Percentiles rank a stretch among this genome's conserved stretches.
phyloP scores from a whole-genome alignment of 2,113 vertebrate species.

The Gambusia holbrooki region DNA sequence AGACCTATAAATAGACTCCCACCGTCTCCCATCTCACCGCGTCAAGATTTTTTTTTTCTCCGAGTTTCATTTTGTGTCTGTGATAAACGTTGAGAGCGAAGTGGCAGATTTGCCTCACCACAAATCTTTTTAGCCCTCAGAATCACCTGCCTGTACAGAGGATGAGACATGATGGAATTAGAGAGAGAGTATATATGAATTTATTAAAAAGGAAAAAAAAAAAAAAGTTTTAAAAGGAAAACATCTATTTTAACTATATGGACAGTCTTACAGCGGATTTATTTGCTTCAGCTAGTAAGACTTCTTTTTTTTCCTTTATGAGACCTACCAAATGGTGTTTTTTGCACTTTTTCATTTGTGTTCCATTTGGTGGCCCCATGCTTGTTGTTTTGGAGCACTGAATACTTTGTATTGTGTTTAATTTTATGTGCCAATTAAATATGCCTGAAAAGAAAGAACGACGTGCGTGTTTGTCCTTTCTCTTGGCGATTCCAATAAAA shows the following conservation, averaged over 20 bases:
- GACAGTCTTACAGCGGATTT: slow-evolving; percentile 71
- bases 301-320: slow-evolving; percentile 65
- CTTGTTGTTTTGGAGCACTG: slow-evolving; percentile 82
- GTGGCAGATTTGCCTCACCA: slow-evolving; percentile 38
- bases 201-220: slow-evolving; percentile 62
- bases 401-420: slow-evolving; percentile 85
- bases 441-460: slow-evolving; percentile 67
- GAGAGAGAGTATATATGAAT: slow-evolving; percentile 78
- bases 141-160: slow-evolving; percentile 71
- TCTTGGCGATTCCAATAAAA: background rate
- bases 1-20: background rate
- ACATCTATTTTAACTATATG: slow-evolving; percentile 83
- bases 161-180: slow-evolving; percentile 64
- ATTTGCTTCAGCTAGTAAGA: slow-evolving; percentile 78
- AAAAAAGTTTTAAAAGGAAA: slow-evolving; percentile 77
- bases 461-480: slow-evolving; percentile 11
- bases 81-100: slow-evolving; percentile 11
- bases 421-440: slow-evolving; percentile 86
- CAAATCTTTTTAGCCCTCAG: slow-evolving; percentile 36
- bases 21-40: background rate
- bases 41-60: background rate
- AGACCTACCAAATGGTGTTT: slow-evolving; percentile 78
- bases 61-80: background rate
- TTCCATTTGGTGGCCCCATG: slow-evolving; percentile 75
- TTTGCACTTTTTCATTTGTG: slow-evolving; percentile 78